phyloP scores from a whole-genome alignment of 2,888 invertebrate genomes.

The Noctua fimbriata region DNA sequence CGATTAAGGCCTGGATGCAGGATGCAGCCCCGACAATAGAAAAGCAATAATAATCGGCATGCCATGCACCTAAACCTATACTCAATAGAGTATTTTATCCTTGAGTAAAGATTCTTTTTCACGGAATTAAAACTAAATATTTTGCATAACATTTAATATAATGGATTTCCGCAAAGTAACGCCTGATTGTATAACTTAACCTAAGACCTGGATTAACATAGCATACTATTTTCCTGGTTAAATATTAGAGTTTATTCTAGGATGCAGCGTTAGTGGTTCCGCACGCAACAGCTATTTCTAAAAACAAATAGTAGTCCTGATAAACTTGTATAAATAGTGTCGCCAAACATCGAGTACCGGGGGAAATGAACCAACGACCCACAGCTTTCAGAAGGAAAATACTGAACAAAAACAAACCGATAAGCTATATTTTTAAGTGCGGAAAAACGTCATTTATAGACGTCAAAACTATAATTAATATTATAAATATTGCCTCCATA shows the following conservation, averaged over 20 bases:
- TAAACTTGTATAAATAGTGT: background rate
- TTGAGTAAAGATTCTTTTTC: background rate
- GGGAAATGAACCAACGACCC: background rate
- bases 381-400: conserved; percentile 37
- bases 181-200: background rate
- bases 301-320: background rate
- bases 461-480: conserved; percentile 18
- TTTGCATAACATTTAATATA: background rate
- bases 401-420: conserved; percentile 31
- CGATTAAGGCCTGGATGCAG: too few species aligned
- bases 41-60: background rate
- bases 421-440: conserved; percentile 27
- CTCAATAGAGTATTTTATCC: background rate
- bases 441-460: conserved; percentile 3
- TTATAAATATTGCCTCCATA: background rate
- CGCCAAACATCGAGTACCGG: background rate
- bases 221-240: background rate
- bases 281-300: background rate
- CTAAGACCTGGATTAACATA: background rate
- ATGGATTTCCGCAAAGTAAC: background rate
- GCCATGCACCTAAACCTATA: background rate
- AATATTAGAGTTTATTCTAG: background rate
- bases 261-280: background rate
- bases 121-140: background rate
- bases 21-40: background rate